Evolutionary conservation across 2,113 vertebrate genomes (phyloP).

Genomic region (Crocuta crocuta): DNA sequence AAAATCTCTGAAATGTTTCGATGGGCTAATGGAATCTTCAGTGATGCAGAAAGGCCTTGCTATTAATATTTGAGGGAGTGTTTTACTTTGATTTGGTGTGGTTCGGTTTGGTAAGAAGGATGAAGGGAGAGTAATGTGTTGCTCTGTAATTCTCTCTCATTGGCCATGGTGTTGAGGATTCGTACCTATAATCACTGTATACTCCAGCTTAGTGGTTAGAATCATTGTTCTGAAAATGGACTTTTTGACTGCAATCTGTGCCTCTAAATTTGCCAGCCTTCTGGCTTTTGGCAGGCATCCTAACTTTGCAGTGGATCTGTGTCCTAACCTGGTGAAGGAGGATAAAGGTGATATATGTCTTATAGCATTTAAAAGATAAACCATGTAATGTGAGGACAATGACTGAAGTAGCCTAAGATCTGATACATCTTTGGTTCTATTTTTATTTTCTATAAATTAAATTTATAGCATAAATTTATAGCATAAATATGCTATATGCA

Average conservation of each 20-base stretch:
- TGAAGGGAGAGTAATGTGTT: background rate
- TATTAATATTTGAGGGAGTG: background rate
- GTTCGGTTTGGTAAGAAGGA: background rate
- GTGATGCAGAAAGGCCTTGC: background rate
- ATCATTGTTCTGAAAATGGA: background rate
- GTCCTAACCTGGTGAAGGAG: background rate
- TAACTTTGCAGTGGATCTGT: background rate
- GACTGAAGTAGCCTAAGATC: background rate
- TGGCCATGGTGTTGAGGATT: background rate
- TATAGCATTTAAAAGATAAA: background rate
- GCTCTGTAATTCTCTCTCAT: background rate
- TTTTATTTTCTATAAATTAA: conserved; percentile 49
- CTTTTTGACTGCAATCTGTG: background rate
- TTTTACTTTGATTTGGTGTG: background rate
- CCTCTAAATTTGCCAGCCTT: background rate
- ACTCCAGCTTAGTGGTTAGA: background rate
- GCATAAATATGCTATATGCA: background rate
- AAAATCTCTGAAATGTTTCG: background rate
- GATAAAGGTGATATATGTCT: background rate
- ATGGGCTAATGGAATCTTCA: background rate
- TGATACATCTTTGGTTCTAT: background rate
- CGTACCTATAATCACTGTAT: background rate
- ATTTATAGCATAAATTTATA: background rate
- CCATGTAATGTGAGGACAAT: background rate
- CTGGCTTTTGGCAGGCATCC: background rate